These are phyloP conservation scores for Chromoteleia sp. DNA, from an alignment of 2,888 invertebrate species.

Conservation along the genomic window DNA sequence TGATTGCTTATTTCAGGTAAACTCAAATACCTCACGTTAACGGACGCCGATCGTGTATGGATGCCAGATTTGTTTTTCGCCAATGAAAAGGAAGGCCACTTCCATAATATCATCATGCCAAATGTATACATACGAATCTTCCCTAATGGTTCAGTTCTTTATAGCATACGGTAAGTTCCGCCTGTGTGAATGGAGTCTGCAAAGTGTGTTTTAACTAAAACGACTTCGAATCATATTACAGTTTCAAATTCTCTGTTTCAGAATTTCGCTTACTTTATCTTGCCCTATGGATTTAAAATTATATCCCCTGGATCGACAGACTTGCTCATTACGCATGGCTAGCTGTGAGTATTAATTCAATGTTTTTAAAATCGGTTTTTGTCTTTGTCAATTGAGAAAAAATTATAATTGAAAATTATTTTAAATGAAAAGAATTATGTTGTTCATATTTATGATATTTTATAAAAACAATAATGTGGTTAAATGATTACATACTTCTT, in stretches of 20 bases:
- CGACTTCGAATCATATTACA: constrained; percentile 2
- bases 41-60: constrained; percentile 98
- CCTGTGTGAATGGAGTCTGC: neutral
- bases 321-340: constrained; percentile 97
- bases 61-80: constrained; percentile 99
- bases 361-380: neutral
- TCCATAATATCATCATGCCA: constrained; percentile 99
- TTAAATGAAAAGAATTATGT: too few relatives aligned
- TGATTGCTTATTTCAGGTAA: constrained; percentile 87
- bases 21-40: constrained; percentile 95
- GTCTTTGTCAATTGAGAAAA: too few relatives aligned
- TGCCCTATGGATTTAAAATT: constrained; percentile 99
- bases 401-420: too few relatives aligned
- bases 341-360: constrained; percentile 98
- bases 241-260: constrained; percentile 80
- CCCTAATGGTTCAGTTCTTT: constrained; percentile 96
- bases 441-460: too few relatives aligned
- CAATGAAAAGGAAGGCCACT: constrained; percentile 98
- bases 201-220: constrained; percentile 6
- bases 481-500: too few relatives aligned
- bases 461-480: too few relatives aligned
- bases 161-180: constrained; percentile 93
- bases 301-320: constrained; percentile 98
- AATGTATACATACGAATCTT: constrained; percentile 98
- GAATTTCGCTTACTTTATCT: constrained; percentile 97